These are phyloP conservation scores for Cydia fagiglandana DNA, from an alignment of 1,140 invertebrate genomes.

Conservation along the genomic window DNA sequence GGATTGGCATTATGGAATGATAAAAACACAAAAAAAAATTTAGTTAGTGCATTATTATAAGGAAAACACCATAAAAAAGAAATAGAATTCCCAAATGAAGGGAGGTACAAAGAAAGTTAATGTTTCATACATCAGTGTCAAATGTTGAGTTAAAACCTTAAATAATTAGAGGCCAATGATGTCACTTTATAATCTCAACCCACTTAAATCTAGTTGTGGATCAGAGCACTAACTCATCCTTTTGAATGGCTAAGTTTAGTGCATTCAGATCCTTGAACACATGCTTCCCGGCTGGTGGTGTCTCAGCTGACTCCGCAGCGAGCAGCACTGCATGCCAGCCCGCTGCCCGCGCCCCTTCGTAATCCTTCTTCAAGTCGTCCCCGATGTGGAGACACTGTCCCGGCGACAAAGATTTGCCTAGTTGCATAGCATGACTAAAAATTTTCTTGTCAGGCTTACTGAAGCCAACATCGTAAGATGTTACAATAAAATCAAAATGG, in stretches of 20 bases:
- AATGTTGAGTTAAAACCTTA: no score
- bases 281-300: slow-evolving; percentile 44
- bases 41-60: no score
- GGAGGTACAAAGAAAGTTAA: no score
- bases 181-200: neutral
- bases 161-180: neutral
- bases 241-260: slow-evolving; percentile 44
- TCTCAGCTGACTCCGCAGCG: slow-evolving; percentile 41
- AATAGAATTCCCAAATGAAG: no score
- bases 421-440: slow-evolving; percentile 85
- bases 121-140: no score
- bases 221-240: slow-evolving; percentile 41
- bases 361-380: slow-evolving; percentile 87
- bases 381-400: slow-evolving; percentile 90
- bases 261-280: slow-evolving; percentile 51
- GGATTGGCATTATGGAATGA: no score
- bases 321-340: slow-evolving; percentile 86
- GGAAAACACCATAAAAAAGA: no score
- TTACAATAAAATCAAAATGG: slow-evolving; percentile 90
- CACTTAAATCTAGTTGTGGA: slow-evolving; percentile 19
- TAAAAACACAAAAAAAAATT: no score
- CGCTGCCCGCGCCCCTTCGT: slow-evolving; percentile 84
- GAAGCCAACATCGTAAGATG: slow-evolving; percentile 85
- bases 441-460: slow-evolving; percentile 88
- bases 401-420: slow-evolving; percentile 70